A percentile compares a stretch with the other conserved stretches of the same genome.
Conservation (phyloP, 1,140 invertebrate species). For the Thaumetopoea pityocampa region DNA sequence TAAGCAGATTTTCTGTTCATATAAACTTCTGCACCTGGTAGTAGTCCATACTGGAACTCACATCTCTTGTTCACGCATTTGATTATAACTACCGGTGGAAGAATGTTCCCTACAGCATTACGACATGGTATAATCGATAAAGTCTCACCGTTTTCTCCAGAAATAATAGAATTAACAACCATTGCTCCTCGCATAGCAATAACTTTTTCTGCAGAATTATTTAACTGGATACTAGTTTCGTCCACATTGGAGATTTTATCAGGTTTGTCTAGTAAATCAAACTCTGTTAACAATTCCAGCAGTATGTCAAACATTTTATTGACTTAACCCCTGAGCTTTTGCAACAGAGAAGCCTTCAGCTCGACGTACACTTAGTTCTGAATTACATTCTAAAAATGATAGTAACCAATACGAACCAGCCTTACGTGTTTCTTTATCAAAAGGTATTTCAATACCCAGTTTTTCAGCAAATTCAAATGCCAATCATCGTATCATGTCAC, state of each 20-base stretch:
- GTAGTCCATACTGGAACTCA: conserved; percentile 42
- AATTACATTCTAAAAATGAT: not conserved
- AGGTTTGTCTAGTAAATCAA: too few relatives aligned
- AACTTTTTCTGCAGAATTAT: conserved; percentile 52
- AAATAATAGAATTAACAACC: conserved; percentile 46
- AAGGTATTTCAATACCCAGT: not conserved
- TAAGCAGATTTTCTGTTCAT: conserved; percentile 49
- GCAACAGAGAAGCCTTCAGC: too few relatives aligned
- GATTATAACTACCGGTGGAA: conserved; percentile 34
- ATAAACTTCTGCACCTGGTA: conserved; percentile 37
- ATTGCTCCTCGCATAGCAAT: conserved; percentile 51
- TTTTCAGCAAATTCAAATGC: not conserved
- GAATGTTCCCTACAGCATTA: conserved; percentile 38
- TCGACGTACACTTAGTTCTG: too few relatives aligned
- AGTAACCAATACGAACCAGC: not conserved
- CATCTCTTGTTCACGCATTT: conserved; percentile 44
- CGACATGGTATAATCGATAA: conserved; percentile 53
- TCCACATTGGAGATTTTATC: too few relatives aligned
- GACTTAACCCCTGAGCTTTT: too few relatives aligned
- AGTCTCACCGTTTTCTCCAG: conserved; percentile 44
- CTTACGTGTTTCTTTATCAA: not conserved
- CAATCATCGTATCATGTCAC: not conserved
- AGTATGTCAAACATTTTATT: too few relatives aligned
- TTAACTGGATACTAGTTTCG: too few relatives aligned
- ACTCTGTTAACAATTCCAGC: too few relatives aligned